Evolutionary conservation across 2,888 invertebrate genomes (phyloP).

Genomic region (Smittia sp.): DNA sequence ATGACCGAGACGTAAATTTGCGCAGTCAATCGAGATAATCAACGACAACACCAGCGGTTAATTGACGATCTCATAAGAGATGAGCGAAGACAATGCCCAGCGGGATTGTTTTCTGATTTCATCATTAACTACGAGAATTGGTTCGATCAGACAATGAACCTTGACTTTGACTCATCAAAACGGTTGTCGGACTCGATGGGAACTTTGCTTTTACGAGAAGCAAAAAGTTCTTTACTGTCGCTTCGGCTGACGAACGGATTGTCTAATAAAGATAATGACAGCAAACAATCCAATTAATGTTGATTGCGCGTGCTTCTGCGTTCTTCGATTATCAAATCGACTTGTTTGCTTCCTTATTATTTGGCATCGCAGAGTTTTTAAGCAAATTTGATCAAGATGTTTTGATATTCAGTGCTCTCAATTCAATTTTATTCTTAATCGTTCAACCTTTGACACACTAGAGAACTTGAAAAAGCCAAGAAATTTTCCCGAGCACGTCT

Average conservation of each 20-base stretch:
- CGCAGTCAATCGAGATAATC: too few species aligned
- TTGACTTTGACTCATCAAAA: slow-evolving; percentile 16
- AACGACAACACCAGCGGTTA: too few species aligned
- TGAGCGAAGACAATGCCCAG: neutral
- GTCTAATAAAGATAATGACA: neutral
- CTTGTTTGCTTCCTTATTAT: too few species aligned
- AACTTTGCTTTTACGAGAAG: neutral
- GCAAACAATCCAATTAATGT: neutral
- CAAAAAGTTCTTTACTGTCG: neutral
- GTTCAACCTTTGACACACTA: too few species aligned
- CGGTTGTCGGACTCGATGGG: neutral
- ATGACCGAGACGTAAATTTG: too few species aligned
- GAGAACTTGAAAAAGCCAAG: too few species aligned
- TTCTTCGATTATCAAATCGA: too few species aligned
- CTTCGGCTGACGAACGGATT: neutral
- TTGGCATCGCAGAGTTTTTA: too few species aligned
- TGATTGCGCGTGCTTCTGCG: neutral
- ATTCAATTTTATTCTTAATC: too few species aligned
- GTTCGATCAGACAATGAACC: neutral
- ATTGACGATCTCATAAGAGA: neutral
- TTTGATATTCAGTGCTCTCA: too few species aligned
- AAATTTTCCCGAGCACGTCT: too few species aligned
- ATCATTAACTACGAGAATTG: neutral
- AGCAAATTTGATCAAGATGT: too few species aligned
- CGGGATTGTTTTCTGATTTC: neutral